Percentiles rank a stretch among this genome's conserved stretches.
phyloP scores from a whole-genome alignment of 2,888 invertebrate genomes.

The Digitonthophagus gazella region DNA sequence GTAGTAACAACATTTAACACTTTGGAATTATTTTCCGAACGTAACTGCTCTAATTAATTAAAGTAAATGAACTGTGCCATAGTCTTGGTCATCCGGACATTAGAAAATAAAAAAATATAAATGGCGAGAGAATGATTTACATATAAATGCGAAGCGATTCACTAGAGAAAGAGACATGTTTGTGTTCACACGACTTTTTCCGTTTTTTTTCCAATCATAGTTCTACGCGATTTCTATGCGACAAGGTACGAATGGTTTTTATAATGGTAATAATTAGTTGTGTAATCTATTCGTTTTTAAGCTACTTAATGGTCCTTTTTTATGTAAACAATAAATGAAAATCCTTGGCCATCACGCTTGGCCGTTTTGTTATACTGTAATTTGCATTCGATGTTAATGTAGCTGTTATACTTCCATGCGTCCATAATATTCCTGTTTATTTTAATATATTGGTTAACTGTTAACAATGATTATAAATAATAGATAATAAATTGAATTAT shows the following conservation, averaged over 20 bases:
- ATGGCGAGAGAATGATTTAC: no score
- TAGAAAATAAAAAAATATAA: neutral
- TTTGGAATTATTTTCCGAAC: neutral
- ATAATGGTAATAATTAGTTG: conserved; percentile 16
- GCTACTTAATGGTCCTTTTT: conserved; percentile 23
- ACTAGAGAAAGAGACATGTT: neutral
- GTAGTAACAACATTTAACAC: conserved; percentile 22
- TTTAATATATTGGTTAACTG: conserved; percentile 37
- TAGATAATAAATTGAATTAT: conserved; percentile 36
- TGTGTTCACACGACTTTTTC: conserved; percentile 20
- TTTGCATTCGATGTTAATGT: conserved; percentile 31
- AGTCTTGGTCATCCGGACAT: neutral
- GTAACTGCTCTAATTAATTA: no score
- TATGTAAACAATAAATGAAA: neutral
- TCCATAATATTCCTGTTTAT: conserved; percentile 35
- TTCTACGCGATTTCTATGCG: neutral
- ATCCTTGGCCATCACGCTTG: conserved; percentile 22
- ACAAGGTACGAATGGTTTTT: neutral
- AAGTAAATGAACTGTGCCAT: neutral
- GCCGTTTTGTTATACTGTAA: conserved; percentile 26
- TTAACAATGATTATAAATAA: conserved; percentile 34
- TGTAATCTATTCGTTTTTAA: conserved; percentile 21
- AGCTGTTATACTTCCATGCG: conserved; percentile 35
- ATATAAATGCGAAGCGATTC: neutral
- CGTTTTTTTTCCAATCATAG: neutral